Conservation (phyloP, 2,888 invertebrate species). For the Pimpla rufipes region DNA sequence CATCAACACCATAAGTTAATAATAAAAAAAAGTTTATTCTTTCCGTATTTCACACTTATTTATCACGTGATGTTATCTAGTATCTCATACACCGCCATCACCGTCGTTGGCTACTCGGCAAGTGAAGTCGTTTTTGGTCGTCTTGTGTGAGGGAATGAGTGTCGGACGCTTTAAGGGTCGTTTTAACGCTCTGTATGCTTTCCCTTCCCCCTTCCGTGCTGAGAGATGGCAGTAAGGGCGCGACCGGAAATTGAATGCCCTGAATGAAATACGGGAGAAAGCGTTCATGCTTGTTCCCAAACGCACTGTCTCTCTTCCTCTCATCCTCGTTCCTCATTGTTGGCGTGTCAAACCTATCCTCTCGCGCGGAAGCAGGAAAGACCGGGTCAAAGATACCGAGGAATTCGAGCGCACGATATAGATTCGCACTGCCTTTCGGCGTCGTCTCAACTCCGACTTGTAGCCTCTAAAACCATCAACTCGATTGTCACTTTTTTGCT, state of each 20-base stretch:
- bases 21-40: no score
- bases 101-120: not conserved
- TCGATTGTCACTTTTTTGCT: no score
- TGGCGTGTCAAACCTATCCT: slow-evolving; percentile 72
- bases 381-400: slow-evolving; percentile 53
- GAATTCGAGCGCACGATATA: slow-evolving; percentile 14
- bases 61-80: no score
- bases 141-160: slow-evolving; percentile 12
- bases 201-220: not conserved
- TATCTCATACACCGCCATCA: not conserved
- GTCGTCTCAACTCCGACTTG: not conserved
- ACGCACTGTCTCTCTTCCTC: slow-evolving; percentile 42
- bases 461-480: no score
- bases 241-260: slow-evolving; percentile 81
- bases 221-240: slow-evolving; percentile 63
- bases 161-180: slow-evolving; percentile 54
- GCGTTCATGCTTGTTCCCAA: slow-evolving; percentile 39
- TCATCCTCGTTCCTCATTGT: slow-evolving; percentile 29
- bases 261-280: slow-evolving; percentile 78
- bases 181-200: slow-evolving; percentile 46
- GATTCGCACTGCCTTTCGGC: not conserved
- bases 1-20: no score
- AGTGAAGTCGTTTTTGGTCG: slow-evolving; percentile 14
- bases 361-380: slow-evolving; percentile 28
- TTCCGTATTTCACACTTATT: no score